Base-by-base conservation (phyloP, 2,797 vertebrate species). In the Ispidina lecontei region DNA sequence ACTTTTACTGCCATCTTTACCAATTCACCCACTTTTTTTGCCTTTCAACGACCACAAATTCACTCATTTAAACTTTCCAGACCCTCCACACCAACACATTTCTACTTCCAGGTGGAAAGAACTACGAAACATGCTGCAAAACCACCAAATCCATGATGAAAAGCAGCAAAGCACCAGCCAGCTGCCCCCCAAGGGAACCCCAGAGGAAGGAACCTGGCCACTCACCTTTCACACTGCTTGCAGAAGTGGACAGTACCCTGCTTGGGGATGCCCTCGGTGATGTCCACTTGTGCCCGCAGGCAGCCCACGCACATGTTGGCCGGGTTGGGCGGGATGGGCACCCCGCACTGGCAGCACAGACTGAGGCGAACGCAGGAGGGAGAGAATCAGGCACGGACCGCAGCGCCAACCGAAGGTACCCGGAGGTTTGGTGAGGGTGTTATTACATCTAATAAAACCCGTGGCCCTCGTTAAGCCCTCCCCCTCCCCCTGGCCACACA, bases 281-380 rank as follows among this genome's bases (percentile, higher is more conserved):
- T 99, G 97, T 99, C 99, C 39, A 99, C 98, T 89, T 98, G 98
- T 0, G 92, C 89, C 80, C 95, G 77, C 90, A 94, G 73, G 62
- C 98, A 99, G 49, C 99, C 98, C 62, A 99, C 99, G 91, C 99
- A 99, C 98, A 99, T 99, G 97, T 99, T 99, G 95, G 99, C 99
- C 46, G 99, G 98, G 97, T 99, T 99, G 71, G 99, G 99, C 68
- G 98, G 98, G 86, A 99, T 98, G 22, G 98, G 98, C 29, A 98
- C 95, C 2, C 99, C 99, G 96, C 99, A 99, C 54, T 99, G 98
- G 65, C 99, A 99, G 96, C 99, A 99, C 52, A 99, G 98, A 92
- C 99, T 99, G 84, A 5, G 75, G 78, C 6, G 47, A 72, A 87
- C 22, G 19, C 31, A 9, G n/a, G 91, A 75, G 25, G 7, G 91